Base-by-base conservation (phyloP, 2,888 invertebrate genomes). In the Mythimna albipuncta region DNA sequence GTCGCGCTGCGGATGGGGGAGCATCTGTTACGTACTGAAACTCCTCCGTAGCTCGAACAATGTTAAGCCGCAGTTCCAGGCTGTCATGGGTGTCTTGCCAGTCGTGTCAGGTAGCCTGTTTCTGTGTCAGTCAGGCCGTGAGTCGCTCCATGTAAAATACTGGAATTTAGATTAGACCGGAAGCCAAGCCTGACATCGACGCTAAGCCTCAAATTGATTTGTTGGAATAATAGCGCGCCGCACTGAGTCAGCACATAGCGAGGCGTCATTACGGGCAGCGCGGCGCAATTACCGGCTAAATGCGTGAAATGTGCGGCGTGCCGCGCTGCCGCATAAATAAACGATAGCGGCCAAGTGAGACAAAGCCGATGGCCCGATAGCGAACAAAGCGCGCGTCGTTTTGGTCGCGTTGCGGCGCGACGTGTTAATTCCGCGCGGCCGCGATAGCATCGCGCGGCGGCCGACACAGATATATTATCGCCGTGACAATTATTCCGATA, bases 371-470 rank as follows among this genome's bases (percentile, higher is more conserved):
- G 84, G 64, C 63, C 78, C 79, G 87, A 88, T 88, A 87, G 84
- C 81, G 84, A 89, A 89, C 89, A 89, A 88, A 87, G 89, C 82
- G 84, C 77, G 67, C 69, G 47, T 87, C 80, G 85, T 87, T 78
- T 86, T 86, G 73, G 74, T 86, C 82, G 77, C 82, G 78, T 82
- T 81, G 85, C 69, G 50, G 74, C 66, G 73, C 87, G 87, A 91
- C 88, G 89, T 89, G 90, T 90, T 91, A 88, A 91, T 91, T 87
- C 89, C 86, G 83, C 87, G 80, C 74, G 65, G 52, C 64, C 69
- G 65, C 79, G 85, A 85, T 86, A 84, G 66, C 83, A 84, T 83
- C 83, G 78, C 76, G 79, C 66, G 77, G 77, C 77, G 81, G 47
- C 61, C 78, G 81, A 76, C 81, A 84, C 86, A 86, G 86, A 89